Conservation (phyloP, 2,888 invertebrate genomes). For the Pandemis heparana region DNA sequence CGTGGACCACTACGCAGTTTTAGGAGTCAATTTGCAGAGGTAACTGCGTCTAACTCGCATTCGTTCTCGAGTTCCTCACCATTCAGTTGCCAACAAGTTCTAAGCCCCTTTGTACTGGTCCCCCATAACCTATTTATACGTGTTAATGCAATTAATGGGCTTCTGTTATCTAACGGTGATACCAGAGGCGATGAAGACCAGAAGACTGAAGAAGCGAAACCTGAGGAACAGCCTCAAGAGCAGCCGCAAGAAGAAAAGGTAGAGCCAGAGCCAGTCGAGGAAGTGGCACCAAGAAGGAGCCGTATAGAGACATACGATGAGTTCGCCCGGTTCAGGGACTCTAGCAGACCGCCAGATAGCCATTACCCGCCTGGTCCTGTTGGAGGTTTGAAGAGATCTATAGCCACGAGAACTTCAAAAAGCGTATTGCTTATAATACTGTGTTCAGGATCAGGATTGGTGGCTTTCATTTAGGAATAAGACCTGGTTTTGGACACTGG, state of each 20-base stretch:
- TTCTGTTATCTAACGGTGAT: conserved; percentile 9
- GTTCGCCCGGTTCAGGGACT: conserved; percentile 56
- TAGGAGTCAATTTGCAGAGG: neutral
- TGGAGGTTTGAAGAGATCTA: conserved; percentile 45
- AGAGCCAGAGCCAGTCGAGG: conserved; percentile 42
- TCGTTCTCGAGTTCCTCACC: neutral
- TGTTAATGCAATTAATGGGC: neutral
- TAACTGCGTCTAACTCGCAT: neutral
- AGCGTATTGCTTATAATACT: neutral
- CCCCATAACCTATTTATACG: neutral
- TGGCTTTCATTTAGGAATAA: neutral
- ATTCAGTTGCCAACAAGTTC: neutral
- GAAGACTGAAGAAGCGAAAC: conserved; percentile 19
- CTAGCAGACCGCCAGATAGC: conserved; percentile 62
- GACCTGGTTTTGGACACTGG: neutral
- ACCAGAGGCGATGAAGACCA: conserved; percentile 35
- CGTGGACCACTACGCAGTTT: neutral
- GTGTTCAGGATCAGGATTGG: neutral
- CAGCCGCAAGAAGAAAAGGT: conserved; percentile 27
- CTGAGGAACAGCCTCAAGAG: conserved; percentile 24
- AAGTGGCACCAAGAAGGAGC: conserved; percentile 46
- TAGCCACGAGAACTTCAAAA: conserved; percentile 12
- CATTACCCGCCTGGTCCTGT: conserved; percentile 56
- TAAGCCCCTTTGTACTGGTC: too few species aligned
- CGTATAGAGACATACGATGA: conserved; percentile 63